Percentiles rank a stretch among this genome's conserved stretches.
phyloP scores from a whole-genome alignment of 2,888 invertebrate species.

The Machimus atricapillus region DNA sequence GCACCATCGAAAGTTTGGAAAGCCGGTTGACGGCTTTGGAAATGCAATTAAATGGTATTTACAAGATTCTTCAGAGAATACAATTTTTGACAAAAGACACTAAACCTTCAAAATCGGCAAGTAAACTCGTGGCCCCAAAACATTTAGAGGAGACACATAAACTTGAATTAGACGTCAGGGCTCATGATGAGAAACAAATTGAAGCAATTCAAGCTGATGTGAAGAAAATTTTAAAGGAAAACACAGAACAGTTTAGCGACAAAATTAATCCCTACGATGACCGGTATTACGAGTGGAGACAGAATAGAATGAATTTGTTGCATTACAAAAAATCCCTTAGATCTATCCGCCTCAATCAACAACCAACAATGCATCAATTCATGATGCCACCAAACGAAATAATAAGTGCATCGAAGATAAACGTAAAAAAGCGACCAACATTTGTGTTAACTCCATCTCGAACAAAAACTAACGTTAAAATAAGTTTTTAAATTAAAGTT shows the following conservation, averaged over 20 bases:
- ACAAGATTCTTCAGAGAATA: conserved; percentile 2
- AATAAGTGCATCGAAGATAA: not conserved
- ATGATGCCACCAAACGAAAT: not conserved
- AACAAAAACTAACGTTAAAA: too few species aligned
- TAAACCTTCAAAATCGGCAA: not conserved
- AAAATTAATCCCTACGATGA: not conserved
- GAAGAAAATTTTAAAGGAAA: not conserved
- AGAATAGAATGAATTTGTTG: not conserved
- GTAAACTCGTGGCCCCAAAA: not conserved
- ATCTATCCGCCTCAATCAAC: not conserved
- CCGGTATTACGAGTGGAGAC: conserved; percentile 2
- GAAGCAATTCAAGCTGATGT: not conserved
- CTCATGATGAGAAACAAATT: not conserved
- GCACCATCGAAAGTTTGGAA: not conserved
- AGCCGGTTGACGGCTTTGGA: not conserved
- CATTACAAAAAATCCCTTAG: not conserved
- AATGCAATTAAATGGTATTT: not conserved
- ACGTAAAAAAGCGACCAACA: not conserved
- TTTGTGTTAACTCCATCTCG: not conserved
- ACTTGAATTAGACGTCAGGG: not conserved
- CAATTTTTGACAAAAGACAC: not conserved
- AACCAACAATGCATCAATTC: not conserved
- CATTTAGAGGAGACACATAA: not conserved
- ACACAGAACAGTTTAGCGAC: too few species aligned
- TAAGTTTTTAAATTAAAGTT: too few species aligned